Evolutionary conservation across 1,140 invertebrate genomes (phyloP), one percentile per base, ranked within the genome.

Genomic region (Cydia splendana): DNA sequence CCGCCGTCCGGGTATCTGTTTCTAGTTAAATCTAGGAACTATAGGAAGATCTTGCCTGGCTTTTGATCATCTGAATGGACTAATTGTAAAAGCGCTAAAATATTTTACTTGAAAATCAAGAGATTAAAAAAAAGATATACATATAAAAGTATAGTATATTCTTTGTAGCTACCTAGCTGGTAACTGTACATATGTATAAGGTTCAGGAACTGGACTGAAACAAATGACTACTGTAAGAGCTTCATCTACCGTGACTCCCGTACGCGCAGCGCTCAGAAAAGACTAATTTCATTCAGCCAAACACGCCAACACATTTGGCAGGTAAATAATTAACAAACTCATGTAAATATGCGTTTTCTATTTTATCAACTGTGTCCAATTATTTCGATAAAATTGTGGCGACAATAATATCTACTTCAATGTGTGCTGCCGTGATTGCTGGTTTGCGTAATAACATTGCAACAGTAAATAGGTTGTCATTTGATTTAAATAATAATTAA

Each of bases 391-490:
- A 71, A 38, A 71, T 71, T 71, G 67, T 45, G 67, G 67, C 38
- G 30, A 62, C 57, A 62, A 62, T 62, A 62, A 12, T 62, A 0
- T 24, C 24, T 24, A 62, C 20, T 62, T 62, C 57, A 62, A 62
- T 62, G 57, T 62, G 57, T 71, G 67, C 34, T 12, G n/a, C 4
- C 34, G 34, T 71, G 67, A 71, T 71, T 71, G 67, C 67, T 38
- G 67, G 65, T n/a, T n/a, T 67, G 34, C 20, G 57, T 62, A 62
- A 62, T 24, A 62, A 62, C 57, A 62, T 62, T 62, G 57, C 18
- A 24, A 28, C 20, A 67, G 57, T 75, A 71, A 75, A 76, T 81
- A 65, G 75, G 75, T 67, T 65, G 67, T 79, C 24, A 62, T 62
- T 62, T 62, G 20, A 62, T 62, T 10, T 62, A 24, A 24, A 62